These are phyloP conservation scores for Pao palembangensis DNA, from an alignment of 2,113 vertebrate genomes.

Conservation along the genomic window DNA sequence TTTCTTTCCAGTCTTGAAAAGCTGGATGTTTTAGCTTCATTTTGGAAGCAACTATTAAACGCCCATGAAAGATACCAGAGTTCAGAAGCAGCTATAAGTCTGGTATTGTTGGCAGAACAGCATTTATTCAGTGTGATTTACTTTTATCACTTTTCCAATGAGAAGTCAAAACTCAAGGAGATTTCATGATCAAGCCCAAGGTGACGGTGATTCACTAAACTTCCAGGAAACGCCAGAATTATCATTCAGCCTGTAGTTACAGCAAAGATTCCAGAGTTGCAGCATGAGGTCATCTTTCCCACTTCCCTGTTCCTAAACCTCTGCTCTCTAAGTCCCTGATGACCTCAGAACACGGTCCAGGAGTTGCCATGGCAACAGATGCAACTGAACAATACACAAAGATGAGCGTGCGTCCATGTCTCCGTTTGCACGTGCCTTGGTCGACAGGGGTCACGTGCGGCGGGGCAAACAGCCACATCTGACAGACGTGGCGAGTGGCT, in stretches of 20 bases:
- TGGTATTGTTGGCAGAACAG: too few species aligned
- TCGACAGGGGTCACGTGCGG: not conserved
- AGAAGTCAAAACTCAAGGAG: slow-evolving; percentile 2
- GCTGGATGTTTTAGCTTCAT: too few species aligned
- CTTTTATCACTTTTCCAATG: not conserved
- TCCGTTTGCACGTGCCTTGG: not conserved
- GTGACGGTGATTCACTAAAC: too few species aligned
- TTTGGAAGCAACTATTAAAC: too few species aligned
- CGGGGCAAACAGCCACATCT: not conserved
- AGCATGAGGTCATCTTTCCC: slow-evolving; percentile 11
- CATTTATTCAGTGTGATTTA: too few species aligned
- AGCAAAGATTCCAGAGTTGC: not conserved
- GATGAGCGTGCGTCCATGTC: not conserved
- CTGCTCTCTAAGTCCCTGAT: slow-evolving; percentile 30
- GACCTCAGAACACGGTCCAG: slow-evolving; percentile 25
- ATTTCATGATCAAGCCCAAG: not conserved
- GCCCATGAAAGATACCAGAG: too few species aligned
- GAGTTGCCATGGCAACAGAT: slow-evolving; percentile 40
- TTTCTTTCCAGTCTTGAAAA: not conserved
- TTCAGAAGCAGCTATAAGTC: too few species aligned
- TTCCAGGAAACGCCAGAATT: too few species aligned
- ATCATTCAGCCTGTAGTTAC: too few species aligned
- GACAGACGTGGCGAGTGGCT: slow-evolving; percentile 5
- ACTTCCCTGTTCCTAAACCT: slow-evolving; percentile 21
- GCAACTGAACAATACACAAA: slow-evolving; percentile 23